Conservation (phyloP, 2,113 vertebrate species). For the Synodontis membranacea region DNA sequence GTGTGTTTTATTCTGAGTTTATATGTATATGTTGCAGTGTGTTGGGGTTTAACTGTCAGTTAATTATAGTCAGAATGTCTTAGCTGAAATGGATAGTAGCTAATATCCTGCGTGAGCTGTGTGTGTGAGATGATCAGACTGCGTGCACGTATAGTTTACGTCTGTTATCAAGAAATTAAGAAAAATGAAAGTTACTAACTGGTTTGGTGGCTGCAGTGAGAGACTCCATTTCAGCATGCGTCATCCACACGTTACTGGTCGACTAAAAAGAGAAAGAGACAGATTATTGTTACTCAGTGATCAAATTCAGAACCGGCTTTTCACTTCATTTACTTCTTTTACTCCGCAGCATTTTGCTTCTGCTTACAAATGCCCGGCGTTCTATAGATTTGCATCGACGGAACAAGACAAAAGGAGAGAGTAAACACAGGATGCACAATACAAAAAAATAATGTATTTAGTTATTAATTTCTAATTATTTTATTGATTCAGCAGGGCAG, state of each 20-base stretch:
- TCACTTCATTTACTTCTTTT: neutral
- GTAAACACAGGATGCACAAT: no score
- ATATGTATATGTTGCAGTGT: neutral
- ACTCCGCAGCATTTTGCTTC: no score
- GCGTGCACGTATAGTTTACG: neutral
- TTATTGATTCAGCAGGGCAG: no score
- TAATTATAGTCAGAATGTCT: neutral
- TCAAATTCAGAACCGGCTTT: neutral
- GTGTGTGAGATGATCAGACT: neutral
- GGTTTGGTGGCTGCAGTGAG: constrained; percentile 86
- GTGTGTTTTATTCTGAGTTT: neutral
- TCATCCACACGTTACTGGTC: constrained; percentile 95
- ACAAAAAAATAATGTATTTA: no score
- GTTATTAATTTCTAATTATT: no score
- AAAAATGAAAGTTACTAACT: constrained; percentile 70
- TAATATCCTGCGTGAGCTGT: neutral
- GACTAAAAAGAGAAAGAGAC: constrained; percentile 69
- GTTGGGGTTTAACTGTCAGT: neutral
- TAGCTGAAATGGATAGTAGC: neutral
- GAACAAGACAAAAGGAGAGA: no score
- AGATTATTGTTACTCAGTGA: neutral
- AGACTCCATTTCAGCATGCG: constrained; percentile 92
- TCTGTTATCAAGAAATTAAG: neutral
- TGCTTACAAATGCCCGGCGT: no score
- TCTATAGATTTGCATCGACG: no score